A percentile compares a stretch with the other conserved stretches of the same genome.
Evolutionary conservation across 2,888 invertebrate genomes (phyloP).

Genomic region (Drosophila anomelani): DNA sequence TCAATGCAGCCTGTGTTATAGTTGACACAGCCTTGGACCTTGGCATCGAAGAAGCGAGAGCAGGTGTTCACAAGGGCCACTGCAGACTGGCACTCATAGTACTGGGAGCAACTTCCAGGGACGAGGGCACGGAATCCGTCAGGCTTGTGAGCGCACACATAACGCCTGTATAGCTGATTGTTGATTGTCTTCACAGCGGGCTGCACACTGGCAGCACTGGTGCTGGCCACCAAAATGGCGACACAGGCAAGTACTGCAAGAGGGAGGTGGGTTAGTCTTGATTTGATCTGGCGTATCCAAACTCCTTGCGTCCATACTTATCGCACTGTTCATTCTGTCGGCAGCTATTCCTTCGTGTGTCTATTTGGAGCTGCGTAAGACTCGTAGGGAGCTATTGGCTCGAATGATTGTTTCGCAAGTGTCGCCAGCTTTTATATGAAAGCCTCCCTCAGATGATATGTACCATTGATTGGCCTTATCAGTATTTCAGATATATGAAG

Average conservation of each 20-base stretch:
- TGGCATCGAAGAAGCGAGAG: slow-evolving; percentile 69
- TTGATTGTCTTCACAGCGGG: slow-evolving; percentile 54
- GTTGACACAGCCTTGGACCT: slow-evolving; percentile 67
- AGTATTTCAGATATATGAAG: slow-evolving; percentile 28
- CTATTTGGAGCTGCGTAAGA: slow-evolving; percentile 13
- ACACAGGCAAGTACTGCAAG: slow-evolving; percentile 57
- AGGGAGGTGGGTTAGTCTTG: slow-evolving; percentile 25
- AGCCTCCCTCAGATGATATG: slow-evolving; percentile 1
- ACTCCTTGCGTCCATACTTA: slow-evolving; percentile 45
- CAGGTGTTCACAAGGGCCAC: slow-evolving; percentile 61
- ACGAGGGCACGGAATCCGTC: slow-evolving; percentile 78
- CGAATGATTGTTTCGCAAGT: slow-evolving; percentile 54
- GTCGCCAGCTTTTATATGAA: slow-evolving; percentile 59
- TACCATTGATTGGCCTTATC: slow-evolving; percentile 44
- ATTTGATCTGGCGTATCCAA: not conserved
- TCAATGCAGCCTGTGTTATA: slow-evolving; percentile 75
- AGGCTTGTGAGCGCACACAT: slow-evolving; percentile 70
- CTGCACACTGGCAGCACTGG: slow-evolving; percentile 62
- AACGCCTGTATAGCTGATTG: slow-evolving; percentile 71
- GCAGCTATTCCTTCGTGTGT: slow-evolving; percentile 56
- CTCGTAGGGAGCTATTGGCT: slow-evolving; percentile 41
- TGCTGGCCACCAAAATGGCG: slow-evolving; percentile 46
- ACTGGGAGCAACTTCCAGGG: slow-evolving; percentile 81
- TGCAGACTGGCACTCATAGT: slow-evolving; percentile 77
- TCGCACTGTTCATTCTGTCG: slow-evolving; percentile 56